Evolutionary conservation across 2,888 invertebrate species (phyloP).

Genomic region (Drosophila fungiperda): DNA sequence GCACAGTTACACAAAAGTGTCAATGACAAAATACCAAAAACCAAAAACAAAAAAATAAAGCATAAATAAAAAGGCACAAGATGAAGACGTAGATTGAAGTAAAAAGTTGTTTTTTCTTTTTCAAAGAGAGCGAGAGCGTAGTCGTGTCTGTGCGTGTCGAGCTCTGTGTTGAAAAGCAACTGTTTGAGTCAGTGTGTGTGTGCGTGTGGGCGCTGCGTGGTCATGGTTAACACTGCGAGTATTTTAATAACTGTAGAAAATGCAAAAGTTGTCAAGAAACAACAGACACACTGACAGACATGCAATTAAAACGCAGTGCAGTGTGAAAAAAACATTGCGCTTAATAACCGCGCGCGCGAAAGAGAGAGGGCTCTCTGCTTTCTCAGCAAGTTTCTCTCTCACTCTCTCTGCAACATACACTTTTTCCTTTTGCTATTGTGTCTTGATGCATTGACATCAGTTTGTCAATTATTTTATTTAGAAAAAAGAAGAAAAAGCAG

Average conservation of each 20-base stretch:
- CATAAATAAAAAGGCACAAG: conserved; percentile 62
- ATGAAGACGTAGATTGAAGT: conserved; percentile 51
- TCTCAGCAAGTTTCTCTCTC: conserved; percentile 12
- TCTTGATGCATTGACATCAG: conserved; percentile 50
- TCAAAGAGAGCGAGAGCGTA: conserved; percentile 62
- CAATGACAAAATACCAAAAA: conserved; percentile 49
- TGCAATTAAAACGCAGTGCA: conserved; percentile 59
- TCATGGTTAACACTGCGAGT: conserved; percentile 54
- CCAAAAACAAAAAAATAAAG: conserved; percentile 25
- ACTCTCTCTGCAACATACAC: conserved; percentile 8
- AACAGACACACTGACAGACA: conserved; percentile 28
- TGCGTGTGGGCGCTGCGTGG: conserved; percentile 61
- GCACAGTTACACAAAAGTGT: conserved; percentile 43
- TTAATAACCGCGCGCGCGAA: conserved; percentile 14
- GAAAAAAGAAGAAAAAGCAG: conserved; percentile 32
- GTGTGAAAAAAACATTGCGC: conserved; percentile 48
- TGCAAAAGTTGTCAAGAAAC: conserved; percentile 64
- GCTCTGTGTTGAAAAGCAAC: conserved; percentile 42
- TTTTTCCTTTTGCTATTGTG: conserved; percentile 21
- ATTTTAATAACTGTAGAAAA: conserved; percentile 65
- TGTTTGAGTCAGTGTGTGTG: conserved; percentile 20
- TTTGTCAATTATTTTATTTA: conserved; percentile 56
- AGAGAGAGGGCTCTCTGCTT: not conserved
- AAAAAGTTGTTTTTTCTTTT: conserved; percentile 48
- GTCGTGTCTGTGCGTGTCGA: conserved; percentile 29